Evolutionary conservation across 2,797 vertebrate genomes (phyloP).

Genomic region (Tauraco hartlaubi): DNA sequence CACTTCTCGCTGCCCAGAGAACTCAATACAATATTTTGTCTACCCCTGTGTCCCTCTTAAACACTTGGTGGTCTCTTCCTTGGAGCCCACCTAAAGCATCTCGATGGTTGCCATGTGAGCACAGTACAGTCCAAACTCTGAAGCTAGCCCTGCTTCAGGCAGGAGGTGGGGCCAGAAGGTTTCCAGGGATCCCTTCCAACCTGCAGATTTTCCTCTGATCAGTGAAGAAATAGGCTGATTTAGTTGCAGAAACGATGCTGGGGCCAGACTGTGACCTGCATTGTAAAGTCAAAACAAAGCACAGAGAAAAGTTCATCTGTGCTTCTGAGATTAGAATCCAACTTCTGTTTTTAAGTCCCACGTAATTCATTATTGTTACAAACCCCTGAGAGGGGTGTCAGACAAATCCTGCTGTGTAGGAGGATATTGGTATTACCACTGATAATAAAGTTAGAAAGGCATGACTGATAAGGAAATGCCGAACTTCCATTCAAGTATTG

Average conservation of each 20-base stretch:
- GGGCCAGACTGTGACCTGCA: not conserved
- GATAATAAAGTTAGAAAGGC: not conserved
- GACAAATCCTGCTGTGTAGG: not conserved
- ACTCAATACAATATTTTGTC: not conserved
- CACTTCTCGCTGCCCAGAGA: not conserved
- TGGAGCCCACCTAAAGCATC: not conserved
- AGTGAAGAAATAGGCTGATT: not conserved
- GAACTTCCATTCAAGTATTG: not conserved
- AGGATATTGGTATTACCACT: not conserved
- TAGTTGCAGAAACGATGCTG: not conserved
- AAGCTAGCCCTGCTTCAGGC: not conserved
- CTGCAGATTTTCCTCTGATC: not conserved
- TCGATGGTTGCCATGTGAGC: not conserved
- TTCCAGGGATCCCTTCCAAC: not conserved
- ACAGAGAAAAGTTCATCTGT: not conserved
- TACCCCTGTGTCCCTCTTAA: not conserved
- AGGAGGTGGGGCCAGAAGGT: not conserved
- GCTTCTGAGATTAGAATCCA: not conserved
- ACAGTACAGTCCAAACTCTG: not conserved
- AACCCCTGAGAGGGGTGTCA: not conserved
- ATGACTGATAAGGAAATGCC: not conserved
- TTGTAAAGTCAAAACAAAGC: not conserved
- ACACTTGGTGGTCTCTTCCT: not conserved
- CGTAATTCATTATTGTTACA: not conserved
- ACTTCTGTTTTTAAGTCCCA: not conserved